Conservation (phyloP, 1,140 invertebrate genomes). For the Asbolus verrucosus region DNA sequence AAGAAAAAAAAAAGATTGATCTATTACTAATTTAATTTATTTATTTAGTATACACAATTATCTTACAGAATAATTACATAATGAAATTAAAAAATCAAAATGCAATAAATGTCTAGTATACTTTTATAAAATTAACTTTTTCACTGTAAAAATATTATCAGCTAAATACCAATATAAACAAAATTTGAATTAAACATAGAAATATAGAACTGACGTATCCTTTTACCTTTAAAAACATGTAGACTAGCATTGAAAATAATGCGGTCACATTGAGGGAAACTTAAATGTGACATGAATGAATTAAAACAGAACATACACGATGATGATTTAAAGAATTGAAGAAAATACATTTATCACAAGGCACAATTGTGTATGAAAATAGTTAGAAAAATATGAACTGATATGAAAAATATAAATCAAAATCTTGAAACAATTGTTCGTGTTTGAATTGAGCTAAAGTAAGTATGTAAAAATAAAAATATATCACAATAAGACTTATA, state of each 20-base stretch:
- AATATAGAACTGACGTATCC: conserved; percentile 3
- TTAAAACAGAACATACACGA: not conserved
- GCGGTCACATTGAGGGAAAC: not conserved
- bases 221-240: conserved; percentile 18
- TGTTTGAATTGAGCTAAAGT: conserved; percentile 39
- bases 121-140: conserved; percentile 25
- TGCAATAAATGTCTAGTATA: conserved; percentile 33
- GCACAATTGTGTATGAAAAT: conserved; percentile 52
- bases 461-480: conserved; percentile 27
- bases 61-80: conserved; percentile 44
- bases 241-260: conserved; percentile 28
- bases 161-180: conserved; percentile 3
- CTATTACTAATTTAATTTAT: conserved; percentile 24
- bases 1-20: not conserved
- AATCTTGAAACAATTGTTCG: conserved; percentile 26
- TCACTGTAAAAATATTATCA: conserved; percentile 22
- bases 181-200: conserved; percentile 2
- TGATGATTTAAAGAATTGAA: conserved; percentile 32
- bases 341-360: conserved; percentile 56
- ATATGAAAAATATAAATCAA: conserved; percentile 48
- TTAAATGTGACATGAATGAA: conserved; percentile 5
- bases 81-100: conserved; percentile 31
- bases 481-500: conserved; percentile 27
- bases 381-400: conserved; percentile 49
- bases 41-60: conserved; percentile 45